phyloP scores from a whole-genome alignment of 2,888 invertebrate genomes.

The Caenorhabditis zanzibari region DNA sequence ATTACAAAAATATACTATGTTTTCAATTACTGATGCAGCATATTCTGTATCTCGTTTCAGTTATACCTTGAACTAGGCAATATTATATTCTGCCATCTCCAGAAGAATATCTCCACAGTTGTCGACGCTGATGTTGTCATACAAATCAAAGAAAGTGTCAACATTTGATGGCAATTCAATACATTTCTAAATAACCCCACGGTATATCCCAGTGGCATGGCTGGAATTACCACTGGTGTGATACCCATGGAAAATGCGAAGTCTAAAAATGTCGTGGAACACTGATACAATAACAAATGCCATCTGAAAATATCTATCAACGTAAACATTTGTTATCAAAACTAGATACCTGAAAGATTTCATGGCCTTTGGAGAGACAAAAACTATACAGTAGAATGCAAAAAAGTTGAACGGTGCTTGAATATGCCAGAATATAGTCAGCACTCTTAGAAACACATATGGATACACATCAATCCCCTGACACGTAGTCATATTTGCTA shows the following conservation, averaged over 20 bases:
- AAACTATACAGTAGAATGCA: slow-evolving; percentile 55
- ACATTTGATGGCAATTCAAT: slow-evolving; percentile 41
- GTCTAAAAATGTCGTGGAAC: slow-evolving; percentile 47
- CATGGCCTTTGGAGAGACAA: slow-evolving; percentile 53
- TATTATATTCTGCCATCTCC: slow-evolving; percentile 58
- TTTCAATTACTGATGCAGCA: too few species aligned
- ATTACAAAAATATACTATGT: too few species aligned
- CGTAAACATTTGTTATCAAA: neutral
- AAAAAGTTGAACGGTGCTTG: slow-evolving; percentile 54
- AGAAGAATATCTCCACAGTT: slow-evolving; percentile 52
- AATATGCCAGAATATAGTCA: slow-evolving; percentile 55
- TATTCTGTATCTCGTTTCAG: too few species aligned
- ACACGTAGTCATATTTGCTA: slow-evolving; percentile 59
- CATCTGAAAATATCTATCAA: slow-evolving; percentile 22
- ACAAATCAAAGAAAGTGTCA: slow-evolving; percentile 45
- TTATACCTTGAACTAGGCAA: slow-evolving; percentile 36
- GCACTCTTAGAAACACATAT: slow-evolving; percentile 12
- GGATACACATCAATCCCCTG: slow-evolving; percentile 55
- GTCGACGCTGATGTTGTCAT: slow-evolving; percentile 49
- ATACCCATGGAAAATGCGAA: slow-evolving; percentile 55
- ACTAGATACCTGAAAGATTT: slow-evolving; percentile 46
- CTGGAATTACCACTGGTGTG: slow-evolving; percentile 51
- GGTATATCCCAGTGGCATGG: slow-evolving; percentile 42
- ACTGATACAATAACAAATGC: slow-evolving; percentile 46
- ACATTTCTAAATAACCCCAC: slow-evolving; percentile 39